A percentile compares a stretch with the other conserved stretches of the same genome.
Evolutionary conservation across 2,113 vertebrate species (phyloP).

Genomic region (Epinephelus lanceolatus): DNA sequence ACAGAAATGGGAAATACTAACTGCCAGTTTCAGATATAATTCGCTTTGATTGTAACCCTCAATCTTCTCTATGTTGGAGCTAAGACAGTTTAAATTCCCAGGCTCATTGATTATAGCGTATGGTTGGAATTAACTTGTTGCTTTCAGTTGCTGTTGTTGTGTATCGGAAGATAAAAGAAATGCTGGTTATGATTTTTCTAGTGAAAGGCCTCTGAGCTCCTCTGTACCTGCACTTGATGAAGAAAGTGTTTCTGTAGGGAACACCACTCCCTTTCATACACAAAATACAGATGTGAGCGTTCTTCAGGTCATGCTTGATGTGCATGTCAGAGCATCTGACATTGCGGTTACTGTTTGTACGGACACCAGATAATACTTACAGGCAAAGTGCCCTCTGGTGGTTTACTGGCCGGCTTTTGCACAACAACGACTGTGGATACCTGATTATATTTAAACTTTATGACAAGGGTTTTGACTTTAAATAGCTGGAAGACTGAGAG

Average conservation of each 20-base stretch:
- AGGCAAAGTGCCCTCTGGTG: slow-evolving; percentile 3
- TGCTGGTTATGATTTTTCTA: not conserved
- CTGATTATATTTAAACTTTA: not conserved
- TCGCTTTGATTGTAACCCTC: slow-evolving; percentile 16
- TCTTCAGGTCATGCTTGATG: slow-evolving; percentile 12
- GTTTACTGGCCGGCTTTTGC: not conserved
- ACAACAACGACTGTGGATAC: not conserved
- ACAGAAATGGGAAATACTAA: slow-evolving; percentile 41
- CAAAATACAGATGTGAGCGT: slow-evolving; percentile 9
- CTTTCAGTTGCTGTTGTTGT: slow-evolving; percentile 1
- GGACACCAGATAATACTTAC: not conserved
- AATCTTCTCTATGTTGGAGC: slow-evolving; percentile 4
- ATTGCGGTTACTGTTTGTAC: not conserved
- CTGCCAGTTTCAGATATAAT: slow-evolving; percentile 27
- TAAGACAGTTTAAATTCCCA: slow-evolving; percentile 16
- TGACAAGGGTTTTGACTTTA: not conserved
- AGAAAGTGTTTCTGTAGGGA: slow-evolving; percentile 22
- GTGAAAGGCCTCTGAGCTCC: not conserved
- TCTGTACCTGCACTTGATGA: slow-evolving; percentile 44
- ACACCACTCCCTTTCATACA: slow-evolving; percentile 54
- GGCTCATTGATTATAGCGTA: not conserved
- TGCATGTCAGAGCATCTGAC: slow-evolving; percentile 22
- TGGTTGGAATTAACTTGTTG: slow-evolving; percentile 13
- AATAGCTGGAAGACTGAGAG: not conserved
- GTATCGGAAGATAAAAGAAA: not conserved